Evolutionary conservation across 1,140 invertebrate species (phyloP), one percentile per base, ranked within the genome.

Genomic region (Anoplophora glabripennis): DNA sequence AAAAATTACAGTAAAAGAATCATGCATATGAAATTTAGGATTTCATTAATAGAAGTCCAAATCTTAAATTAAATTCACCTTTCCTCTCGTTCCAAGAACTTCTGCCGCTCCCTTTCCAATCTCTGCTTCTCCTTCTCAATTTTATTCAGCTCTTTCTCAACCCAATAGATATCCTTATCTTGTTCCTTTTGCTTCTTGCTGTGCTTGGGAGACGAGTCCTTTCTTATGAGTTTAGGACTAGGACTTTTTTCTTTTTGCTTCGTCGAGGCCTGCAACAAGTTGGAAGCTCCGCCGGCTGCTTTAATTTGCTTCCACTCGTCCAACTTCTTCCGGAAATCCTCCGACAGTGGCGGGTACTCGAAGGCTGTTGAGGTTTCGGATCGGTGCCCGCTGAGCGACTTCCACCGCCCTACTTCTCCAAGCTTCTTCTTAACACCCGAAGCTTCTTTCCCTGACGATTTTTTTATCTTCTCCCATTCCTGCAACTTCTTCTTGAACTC

Each of bases 391-490:
- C 74, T 70, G 4, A 75, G 76, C 8, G 78, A 78, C 63, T 81
- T 84, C 83, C 85, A 87, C 8, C 86, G 78, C 59, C 89, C 87
- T 85, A 87, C 89, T 67, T 90, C 88, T 33, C 83, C 81, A 35
- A 89, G 77, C 65, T 82, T 82, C 69, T 79, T 79, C 62, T 77
- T 74, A 70, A 34, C 37, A 5, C 74, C 49, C 77, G 73, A 76
- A 9, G 86, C 88, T 84, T 83, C 12, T 85, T 82, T 69, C 87
- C 84, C 88, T 86, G 72, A 72, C 11, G 74, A 76, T 15, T 85
- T 86, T 67, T 89, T 89, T 66, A 87, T 84, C n/a, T 86, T 83
- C 66, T 92, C 86, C 90, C 90, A 93, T 70, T 93, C 90, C 61
- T 88, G 83, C 0, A 93, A 75, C 72, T 93, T 93, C 75, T 90